Base-by-base conservation (phyloP, 2,888 invertebrate genomes). In the Graphium colonna region DNA sequence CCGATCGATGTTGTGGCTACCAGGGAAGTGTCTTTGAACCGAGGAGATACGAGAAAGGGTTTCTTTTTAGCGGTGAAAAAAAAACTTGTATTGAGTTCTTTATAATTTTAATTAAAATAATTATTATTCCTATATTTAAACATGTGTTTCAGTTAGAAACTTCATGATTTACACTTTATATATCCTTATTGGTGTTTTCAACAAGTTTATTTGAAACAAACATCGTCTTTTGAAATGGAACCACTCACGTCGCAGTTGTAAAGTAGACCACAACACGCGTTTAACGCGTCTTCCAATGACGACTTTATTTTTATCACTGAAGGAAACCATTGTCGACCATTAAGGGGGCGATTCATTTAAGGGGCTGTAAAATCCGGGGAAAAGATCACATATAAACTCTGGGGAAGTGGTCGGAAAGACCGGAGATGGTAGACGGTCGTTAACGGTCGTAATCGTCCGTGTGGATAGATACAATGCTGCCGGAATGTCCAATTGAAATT, bases 361-460 rank as follows among this genome's bases (percentile, higher is more conserved):
- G 52, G 36, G 52, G 52, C 42, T 16, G 42, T 47, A 47, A 47
- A 47, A 42, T 47, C 36, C 47, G 26, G 36, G 42, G 16, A 47
- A 42, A 47, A 52, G 46, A 52, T 52, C 47, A 47, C 52, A 47
- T 41, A 52, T 52, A 52, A 52, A 52, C 46, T 47, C 21, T 41
- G 33, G 36, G 52, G 33, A 52, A 52, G 47, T 52, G 40, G 47
- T 46, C n/a, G 42, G 33, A 36, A 36, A 26, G 41, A 42, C 12
- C 41, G 36, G 31, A 15, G 36, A 40, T 33, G 47, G 46, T 38
- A 36, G 40, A 52, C 36, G 26, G 38, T 42, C 42, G 52, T 47
- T 41, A 18, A 41, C 21, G 40, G 40, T 41, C 45, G 45, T 49
- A 33, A 52, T 41, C 33, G 40, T 17, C 3, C 39, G 18, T 18